These are phyloP conservation scores for Aplysina aerophoba DNA, from an alignment of 37 sponge, comb jelly and placozoan genomes.

Conservation along the genomic window DNA sequence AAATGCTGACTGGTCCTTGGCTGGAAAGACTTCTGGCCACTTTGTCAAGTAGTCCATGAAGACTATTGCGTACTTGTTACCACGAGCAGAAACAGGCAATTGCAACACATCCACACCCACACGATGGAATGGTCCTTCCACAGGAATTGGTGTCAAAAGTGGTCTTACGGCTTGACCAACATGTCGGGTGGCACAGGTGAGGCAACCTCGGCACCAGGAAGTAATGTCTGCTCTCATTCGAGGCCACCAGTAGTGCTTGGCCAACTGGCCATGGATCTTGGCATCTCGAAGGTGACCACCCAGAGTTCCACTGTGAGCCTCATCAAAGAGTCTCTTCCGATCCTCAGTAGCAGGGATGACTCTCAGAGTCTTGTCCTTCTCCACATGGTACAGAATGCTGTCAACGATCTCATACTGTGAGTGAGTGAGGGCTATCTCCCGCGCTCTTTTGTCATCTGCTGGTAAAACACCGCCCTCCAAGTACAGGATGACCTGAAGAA, in stretches of 20 bases:
- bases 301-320: slow-evolving; percentile 29
- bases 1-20: slow-evolving; percentile 25
- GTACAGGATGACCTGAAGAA: slow-evolving; percentile 8
- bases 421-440: background rate
- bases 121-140: slow-evolving; percentile 33
- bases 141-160: slow-evolving; percentile 17
- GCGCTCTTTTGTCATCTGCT: slow-evolving; percentile 31
- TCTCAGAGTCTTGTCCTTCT: slow-evolving; percentile 44
- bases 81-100: background rate
- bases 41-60: slow-evolving; percentile 59
- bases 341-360: slow-evolving; percentile 37
- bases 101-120: slow-evolving; percentile 35
- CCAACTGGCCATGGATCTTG: background rate
- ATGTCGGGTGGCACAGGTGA: slow-evolving; percentile 42
- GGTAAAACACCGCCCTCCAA: slow-evolving; percentile 47
- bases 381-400: slow-evolving; percentile 54
- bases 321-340: slow-evolving; percentile 2
- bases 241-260: slow-evolving; percentile 54
- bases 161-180: too few relatives aligned
- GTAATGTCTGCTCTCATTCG: slow-evolving; percentile 37
- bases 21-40: slow-evolving; percentile 54
- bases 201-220: slow-evolving; percentile 24
- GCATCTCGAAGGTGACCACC: slow-evolving; percentile 29
- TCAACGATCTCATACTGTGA: slow-evolving; percentile 42
- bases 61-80: slow-evolving; percentile 48